A percentile compares a stretch with the other conserved stretches of the same genome.
phyloP scores from a whole-genome alignment of 2,888 invertebrate genomes.

The Diaprepes abbreviatus region DNA sequence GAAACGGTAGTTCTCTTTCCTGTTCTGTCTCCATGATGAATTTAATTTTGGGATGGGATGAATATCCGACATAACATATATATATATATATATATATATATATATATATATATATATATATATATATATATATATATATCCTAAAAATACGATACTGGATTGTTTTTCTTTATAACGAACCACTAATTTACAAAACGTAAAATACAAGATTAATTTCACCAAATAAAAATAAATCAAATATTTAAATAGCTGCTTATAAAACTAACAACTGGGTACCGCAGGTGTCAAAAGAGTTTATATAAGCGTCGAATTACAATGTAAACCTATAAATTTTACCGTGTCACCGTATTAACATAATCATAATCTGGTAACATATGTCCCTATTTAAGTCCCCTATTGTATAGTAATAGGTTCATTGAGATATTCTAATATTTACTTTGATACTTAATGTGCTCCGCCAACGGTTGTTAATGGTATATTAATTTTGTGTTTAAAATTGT shows the following conservation, averaged over 20 bases:
- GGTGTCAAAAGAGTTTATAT: conserved; percentile 30
- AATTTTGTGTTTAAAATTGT: conserved; percentile 6
- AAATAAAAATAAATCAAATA: conserved; percentile 3
- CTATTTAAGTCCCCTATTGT: conserved; percentile 33
- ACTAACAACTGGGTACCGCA: conserved; percentile 15
- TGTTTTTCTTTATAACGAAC: too few species aligned
- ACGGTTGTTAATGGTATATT: conserved; percentile 7
- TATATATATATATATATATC: too few species aligned
- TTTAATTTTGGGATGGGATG: too few species aligned
- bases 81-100: too few species aligned
- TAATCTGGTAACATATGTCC: conserved; percentile 41
- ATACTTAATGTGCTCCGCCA: conserved; percentile 16
- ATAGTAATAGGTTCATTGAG: conserved; percentile 31
- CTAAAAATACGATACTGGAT: too few species aligned
- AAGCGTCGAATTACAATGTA: conserved; percentile 32
- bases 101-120: too few species aligned
- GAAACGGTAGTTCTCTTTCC: too few species aligned
- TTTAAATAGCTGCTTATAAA: conserved; percentile 6
- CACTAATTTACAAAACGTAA: too few species aligned
- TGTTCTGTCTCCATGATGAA: too few species aligned
- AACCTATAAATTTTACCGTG: conserved; percentile 28
- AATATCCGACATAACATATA: too few species aligned
- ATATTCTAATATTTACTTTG: conserved; percentile 26
- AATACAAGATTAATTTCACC: too few species aligned
- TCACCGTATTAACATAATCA: conserved; percentile 40